phyloP scores from a whole-genome alignment of 1,140 invertebrate genomes.

The Zeugodacus cucurbitae region DNA sequence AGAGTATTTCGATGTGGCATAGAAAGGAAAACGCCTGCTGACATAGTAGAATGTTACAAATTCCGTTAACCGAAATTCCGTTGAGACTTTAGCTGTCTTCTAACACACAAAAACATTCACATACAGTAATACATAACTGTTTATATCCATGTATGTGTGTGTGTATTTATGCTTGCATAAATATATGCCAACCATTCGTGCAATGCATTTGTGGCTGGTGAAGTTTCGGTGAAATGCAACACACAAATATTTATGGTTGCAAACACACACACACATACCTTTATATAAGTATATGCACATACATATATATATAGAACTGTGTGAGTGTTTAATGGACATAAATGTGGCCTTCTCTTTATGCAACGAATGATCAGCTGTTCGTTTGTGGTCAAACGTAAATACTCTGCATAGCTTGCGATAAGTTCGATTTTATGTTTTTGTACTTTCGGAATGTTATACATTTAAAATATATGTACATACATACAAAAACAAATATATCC shows the following conservation, averaged over 20 bases:
- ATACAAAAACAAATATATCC: neutral
- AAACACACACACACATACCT: neutral
- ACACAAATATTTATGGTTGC: neutral
- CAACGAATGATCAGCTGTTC: neutral
- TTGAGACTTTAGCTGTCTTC: neutral
- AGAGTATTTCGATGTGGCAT: neutral
- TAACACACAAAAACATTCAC: neutral
- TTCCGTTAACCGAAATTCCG: constrained; percentile 17
- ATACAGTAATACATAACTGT: neutral
- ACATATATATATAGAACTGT: neutral
- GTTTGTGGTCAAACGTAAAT: neutral
- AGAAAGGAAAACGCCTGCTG: neutral
- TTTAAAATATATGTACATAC: neutral
- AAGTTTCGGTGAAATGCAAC: neutral
- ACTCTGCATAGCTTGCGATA: neutral
- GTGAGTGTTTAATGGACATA: neutral
- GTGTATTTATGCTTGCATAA: neutral
- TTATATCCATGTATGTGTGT: neutral
- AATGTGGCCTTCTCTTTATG: neutral
- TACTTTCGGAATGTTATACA: neutral
- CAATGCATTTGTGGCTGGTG: neutral
- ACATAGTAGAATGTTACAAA: constrained; percentile 9
- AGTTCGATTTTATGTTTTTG: neutral
- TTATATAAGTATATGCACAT: neutral
- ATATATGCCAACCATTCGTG: neutral